Evolutionary conservation across 2,888 invertebrate species (phyloP).

Genomic region (Microplitis deprimator): DNA sequence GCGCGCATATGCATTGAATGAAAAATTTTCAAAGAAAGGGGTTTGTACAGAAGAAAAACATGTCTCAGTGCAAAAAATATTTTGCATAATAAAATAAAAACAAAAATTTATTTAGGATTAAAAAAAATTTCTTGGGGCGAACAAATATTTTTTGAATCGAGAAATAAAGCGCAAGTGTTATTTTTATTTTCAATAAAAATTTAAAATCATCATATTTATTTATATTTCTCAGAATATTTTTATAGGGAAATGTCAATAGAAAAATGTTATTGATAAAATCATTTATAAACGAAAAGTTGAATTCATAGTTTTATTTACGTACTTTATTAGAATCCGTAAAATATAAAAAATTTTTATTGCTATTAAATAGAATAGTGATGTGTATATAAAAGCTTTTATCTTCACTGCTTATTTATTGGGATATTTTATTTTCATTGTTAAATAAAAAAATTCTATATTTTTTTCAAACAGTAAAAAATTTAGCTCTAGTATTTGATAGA

Average conservation of each 20-base stretch:
- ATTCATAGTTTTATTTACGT: background rate
- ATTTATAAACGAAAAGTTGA: background rate
- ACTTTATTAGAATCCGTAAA: background rate
- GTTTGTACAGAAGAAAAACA: too few relatives aligned
- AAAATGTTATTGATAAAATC: background rate
- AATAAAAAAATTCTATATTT: too few relatives aligned
- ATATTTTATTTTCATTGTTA: conserved; percentile 6
- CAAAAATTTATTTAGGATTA: too few relatives aligned
- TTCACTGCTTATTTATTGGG: background rate
- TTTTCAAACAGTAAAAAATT: too few relatives aligned
- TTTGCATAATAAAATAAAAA: too few relatives aligned
- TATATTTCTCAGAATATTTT: too few relatives aligned
- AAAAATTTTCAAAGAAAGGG: too few relatives aligned
- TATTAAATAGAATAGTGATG: background rate
- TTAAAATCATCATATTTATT: too few relatives aligned
- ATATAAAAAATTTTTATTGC: background rate
- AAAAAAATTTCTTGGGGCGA: too few relatives aligned
- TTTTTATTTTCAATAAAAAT: background rate
- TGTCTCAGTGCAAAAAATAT: too few relatives aligned
- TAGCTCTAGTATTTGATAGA: background rate
- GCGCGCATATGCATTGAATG: too few relatives aligned
- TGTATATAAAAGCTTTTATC: background rate
- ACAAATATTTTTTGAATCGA: too few relatives aligned
- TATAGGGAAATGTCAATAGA: background rate
- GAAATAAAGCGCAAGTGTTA: background rate